Conservation (phyloP, 2,113 vertebrate species). For the Kryptolebias marmoratus region DNA sequence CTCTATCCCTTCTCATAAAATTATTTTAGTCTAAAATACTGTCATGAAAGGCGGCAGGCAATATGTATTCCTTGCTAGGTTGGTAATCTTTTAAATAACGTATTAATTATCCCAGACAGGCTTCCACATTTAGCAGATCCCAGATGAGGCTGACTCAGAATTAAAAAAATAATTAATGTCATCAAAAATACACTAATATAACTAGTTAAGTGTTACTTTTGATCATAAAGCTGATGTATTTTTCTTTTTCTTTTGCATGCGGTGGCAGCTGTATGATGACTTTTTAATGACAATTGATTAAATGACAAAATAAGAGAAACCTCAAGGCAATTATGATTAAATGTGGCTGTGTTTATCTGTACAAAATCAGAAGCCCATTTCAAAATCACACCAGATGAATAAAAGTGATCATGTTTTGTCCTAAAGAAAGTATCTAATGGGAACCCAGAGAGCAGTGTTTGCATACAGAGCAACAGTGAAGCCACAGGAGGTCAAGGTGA, state of each 20-base stretch:
- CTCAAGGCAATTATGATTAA: constrained; percentile 25
- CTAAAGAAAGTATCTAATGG: constrained; percentile 25
- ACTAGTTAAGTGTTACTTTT: background rate
- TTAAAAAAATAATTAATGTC: no score
- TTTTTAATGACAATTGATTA: constrained; percentile 2
- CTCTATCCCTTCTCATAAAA: no score
- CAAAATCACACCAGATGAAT: constrained; percentile 1
- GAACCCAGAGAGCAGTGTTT: constrained; percentile 6
- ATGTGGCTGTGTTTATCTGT: constrained; percentile 27
- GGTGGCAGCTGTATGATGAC: background rate
- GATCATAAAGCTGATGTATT: no score
- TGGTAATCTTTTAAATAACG: no score
- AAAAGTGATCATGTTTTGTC: constrained; percentile 34
- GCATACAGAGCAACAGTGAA: constrained; percentile 41
- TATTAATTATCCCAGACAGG: no score
- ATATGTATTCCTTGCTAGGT: no score
- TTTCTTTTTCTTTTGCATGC: no score
- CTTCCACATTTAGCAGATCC: no score
- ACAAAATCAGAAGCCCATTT: constrained; percentile 12
- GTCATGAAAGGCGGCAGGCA: no score
- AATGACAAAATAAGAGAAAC: constrained; percentile 12
- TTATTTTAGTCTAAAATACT: no score
- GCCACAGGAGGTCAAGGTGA: constrained; percentile 67
- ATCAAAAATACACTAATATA: no score
- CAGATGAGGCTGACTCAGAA: no score